Evolutionary conservation across 2,113 vertebrate genomes (phyloP), one percentile per base, ranked within the genome.

Genomic region (Cheilinus undulatus): DNA sequence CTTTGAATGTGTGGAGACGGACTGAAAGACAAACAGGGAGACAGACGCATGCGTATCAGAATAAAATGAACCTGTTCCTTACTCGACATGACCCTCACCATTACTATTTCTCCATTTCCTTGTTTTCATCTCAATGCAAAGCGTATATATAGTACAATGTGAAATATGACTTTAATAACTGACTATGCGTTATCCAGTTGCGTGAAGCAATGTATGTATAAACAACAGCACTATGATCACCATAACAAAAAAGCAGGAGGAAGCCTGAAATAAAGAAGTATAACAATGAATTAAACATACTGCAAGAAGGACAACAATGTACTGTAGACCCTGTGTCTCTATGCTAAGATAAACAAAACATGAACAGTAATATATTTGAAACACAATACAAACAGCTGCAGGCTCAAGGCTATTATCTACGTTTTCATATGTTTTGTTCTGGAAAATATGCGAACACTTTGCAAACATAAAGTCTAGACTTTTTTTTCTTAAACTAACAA

Each of bases 331-430:
- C 86, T 86, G 78, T 88, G 87, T 88, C 86, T 91, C 90, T 89
- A 92, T 80, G 61, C 87, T 90, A 90, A 85, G 87, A 89, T 89
- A 84, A 91, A 88, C 87, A 84, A 86, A 92, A 90, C 83, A 80
- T 86, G 85, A 90, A 87, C 81, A 86, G 88, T 82, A 91, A 91
- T 88, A 91, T 88, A 90, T 82, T 82, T 77, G 85, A 92, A 92
- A 91, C 81, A 89, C 86, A 83, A 88, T 68, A 92, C 84, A 85
- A 86, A 91, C 75, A 88, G 89, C 87, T 89, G 85, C 85, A 86
- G 83, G 85, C 87, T 91, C 85, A 86, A 92, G 83, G 83, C 88
- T 86, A 89, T 75, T 82, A 86, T 89, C 85, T 88, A 91, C 78
- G 49, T 84, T 80, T 87, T 78, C 80, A 89, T 76, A 86, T 85